Base-by-base conservation (phyloP, 2,888 invertebrate genomes). In the Antheraea yamamai region DNA sequence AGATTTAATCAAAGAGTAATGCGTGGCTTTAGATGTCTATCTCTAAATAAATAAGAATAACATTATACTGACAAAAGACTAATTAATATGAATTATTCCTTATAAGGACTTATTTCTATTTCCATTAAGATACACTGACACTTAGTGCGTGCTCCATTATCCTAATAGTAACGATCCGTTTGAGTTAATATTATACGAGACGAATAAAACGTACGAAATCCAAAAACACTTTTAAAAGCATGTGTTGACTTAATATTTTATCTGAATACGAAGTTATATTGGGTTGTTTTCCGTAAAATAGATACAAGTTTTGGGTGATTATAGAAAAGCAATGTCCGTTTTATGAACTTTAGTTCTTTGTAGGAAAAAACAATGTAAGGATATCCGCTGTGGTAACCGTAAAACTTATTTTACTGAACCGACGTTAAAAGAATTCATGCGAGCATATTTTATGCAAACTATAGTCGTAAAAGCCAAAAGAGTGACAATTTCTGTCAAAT, bases 331-430 rank as follows among this genome's bases (percentile, higher is more conserved):
- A 71, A 75, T 75, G 75, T 77, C 75, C 78, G 76, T 76, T 78
- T 78, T 78, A 74, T 30, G 76, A 78, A 18, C 64, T 64, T 26
- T 64, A 7, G 61, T 66, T 66, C 64, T 72, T 74, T 39, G 74
- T 72, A 78, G 82, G 78, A 81, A 83, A 83, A 80, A 82, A 80
- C 80, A 83, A 81, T 78, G 73, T 81, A 79, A 81, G 81, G 81
- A 83, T 77, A 77, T 82, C 82, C 81, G 81, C 35, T 68, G 71
- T 52, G 51, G 64, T 75, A 72, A 66, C 52, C 16, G 4, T 72
- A 75, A 73, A 75, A 75, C 68, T 74, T 74, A 23, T 70, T 74
- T 47, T 68, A 23, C n/a, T n/a, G n/a, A 61, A 61, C n/a, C 58
- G 20, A n/a, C 6, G 58, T n/a, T 61, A n/a, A n/a, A 18, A 61